These are phyloP conservation scores for Abrostola triplasia DNA, from an alignment of 2,888 invertebrate species.

Conservation along the genomic window DNA sequence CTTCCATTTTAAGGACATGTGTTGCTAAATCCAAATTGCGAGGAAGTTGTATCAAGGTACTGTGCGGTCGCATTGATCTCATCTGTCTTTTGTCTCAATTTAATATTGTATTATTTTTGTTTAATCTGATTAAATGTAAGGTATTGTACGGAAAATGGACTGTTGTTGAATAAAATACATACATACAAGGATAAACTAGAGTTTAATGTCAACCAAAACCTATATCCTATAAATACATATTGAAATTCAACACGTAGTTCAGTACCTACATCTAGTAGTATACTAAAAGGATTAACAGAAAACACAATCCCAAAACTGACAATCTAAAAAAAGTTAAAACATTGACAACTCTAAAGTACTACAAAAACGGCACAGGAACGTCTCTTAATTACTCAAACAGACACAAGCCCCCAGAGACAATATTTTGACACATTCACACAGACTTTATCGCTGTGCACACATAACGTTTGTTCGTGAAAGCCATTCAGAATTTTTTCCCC, in stretches of 20 bases:
- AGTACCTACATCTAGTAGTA: not conserved
- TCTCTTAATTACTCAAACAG: slow-evolving; percentile 74
- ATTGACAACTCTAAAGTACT: slow-evolving; percentile 4
- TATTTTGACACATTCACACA: slow-evolving; percentile 89
- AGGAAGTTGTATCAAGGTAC: slow-evolving; percentile 53
- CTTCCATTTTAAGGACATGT: slow-evolving; percentile 61
- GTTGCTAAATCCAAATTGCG: slow-evolving; percentile 60
- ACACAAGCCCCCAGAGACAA: slow-evolving; percentile 78
- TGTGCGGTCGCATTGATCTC: slow-evolving; percentile 45
- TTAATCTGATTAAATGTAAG: not conserved
- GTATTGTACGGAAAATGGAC: not conserved
- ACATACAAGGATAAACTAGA: too few relatives aligned
- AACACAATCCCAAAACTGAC: not conserved
- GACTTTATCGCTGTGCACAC: slow-evolving; percentile 84
- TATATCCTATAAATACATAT: too few relatives aligned
- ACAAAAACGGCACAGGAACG: slow-evolving; percentile 52
- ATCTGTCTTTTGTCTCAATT: slow-evolving; percentile 15
- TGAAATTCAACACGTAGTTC: not conserved
- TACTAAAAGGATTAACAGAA: not conserved
- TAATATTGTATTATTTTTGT: not conserved
- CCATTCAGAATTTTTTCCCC: slow-evolving; percentile 81
- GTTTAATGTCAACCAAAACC: too few relatives aligned
- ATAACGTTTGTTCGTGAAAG: slow-evolving; percentile 86
- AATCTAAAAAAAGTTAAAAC: slow-evolving; percentile 15
- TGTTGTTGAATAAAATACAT: too few relatives aligned